These are phyloP conservation scores for Platysteira castanea DNA, from an alignment of 2,113 vertebrate species.

Conservation along the genomic window DNA sequence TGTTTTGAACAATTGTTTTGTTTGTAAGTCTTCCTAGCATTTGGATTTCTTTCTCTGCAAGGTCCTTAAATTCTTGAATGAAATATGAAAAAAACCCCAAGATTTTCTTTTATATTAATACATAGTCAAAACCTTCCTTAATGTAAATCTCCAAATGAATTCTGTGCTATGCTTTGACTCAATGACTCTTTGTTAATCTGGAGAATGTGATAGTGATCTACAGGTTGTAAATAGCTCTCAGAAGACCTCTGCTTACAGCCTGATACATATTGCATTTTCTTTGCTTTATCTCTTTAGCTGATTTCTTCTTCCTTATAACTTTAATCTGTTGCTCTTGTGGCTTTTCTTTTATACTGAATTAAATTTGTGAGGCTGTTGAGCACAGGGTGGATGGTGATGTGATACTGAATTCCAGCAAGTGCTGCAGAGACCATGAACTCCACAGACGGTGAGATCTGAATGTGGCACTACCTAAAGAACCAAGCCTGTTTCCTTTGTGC, in stretches of 20 bases:
- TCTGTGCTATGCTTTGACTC: background rate
- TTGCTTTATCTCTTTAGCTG: background rate
- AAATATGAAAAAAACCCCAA: background rate
- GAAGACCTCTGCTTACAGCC: background rate
- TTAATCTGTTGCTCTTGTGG: background rate
- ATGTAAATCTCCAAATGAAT: background rate
- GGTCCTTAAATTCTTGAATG: background rate
- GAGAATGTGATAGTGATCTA: background rate
- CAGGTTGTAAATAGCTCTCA: background rate
- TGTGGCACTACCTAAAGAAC: background rate
- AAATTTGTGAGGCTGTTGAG: background rate
- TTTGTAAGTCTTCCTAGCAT: background rate
- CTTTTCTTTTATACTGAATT: background rate
- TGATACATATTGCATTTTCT: background rate
- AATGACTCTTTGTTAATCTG: background rate
- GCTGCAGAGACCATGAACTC: background rate
- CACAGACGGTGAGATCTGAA: background rate
- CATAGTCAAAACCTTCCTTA: background rate
- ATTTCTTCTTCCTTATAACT: background rate
- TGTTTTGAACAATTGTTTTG: background rate
- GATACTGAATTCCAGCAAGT: background rate
- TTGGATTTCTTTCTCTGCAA: background rate
- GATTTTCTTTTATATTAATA: background rate
- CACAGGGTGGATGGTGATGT: background rate
- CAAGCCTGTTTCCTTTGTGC: background rate